Percentiles rank a stretch among this genome's conserved stretches.
phyloP scores from a whole-genome alignment of 2,888 invertebrate genomes.

The Acleris laterana region DNA sequence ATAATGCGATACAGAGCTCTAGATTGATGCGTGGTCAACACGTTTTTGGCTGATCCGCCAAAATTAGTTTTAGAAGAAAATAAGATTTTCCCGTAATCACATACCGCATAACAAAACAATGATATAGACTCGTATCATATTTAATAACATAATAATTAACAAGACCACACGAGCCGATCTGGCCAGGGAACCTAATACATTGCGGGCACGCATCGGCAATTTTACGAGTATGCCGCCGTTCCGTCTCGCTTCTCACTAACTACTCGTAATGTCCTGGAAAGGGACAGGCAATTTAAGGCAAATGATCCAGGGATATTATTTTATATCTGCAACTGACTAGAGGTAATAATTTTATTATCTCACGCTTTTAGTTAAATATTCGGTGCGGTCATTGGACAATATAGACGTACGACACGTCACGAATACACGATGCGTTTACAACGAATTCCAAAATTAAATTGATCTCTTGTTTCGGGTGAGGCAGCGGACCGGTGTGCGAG shows the following conservation, averaged over 20 bases:
- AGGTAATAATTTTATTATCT: slow-evolving; percentile 19
- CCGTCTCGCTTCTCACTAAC: slow-evolving; percentile 6
- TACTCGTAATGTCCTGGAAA: slow-evolving; percentile 1
- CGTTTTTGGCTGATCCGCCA: no score
- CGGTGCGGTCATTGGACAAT: background rate
- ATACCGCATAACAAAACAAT: background rate
- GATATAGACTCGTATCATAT: background rate
- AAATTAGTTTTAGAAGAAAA: no score
- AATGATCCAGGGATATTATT: slow-evolving; percentile 26
- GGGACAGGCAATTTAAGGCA: slow-evolving; percentile 7
- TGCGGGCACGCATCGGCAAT: slow-evolving; percentile 18
- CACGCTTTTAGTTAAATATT: background rate
- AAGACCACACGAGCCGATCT: slow-evolving; percentile 17
- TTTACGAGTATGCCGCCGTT: slow-evolving; percentile 13
- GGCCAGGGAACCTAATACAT: slow-evolving; percentile 16
- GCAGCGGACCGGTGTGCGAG: no score
- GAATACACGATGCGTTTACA: no score
- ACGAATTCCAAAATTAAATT: no score
- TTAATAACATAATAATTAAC: background rate
- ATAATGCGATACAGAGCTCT: no score
- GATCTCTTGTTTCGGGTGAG: no score
- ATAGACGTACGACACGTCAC: no score
- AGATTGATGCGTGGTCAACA: no score
- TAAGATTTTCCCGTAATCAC: no score
- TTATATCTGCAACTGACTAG: slow-evolving; percentile 19